A percentile compares a stretch with the other conserved stretches of the same genome.
phyloP scores from a whole-genome alignment of 2,113 vertebrate genomes.

The Neotoma lepida region DNA sequence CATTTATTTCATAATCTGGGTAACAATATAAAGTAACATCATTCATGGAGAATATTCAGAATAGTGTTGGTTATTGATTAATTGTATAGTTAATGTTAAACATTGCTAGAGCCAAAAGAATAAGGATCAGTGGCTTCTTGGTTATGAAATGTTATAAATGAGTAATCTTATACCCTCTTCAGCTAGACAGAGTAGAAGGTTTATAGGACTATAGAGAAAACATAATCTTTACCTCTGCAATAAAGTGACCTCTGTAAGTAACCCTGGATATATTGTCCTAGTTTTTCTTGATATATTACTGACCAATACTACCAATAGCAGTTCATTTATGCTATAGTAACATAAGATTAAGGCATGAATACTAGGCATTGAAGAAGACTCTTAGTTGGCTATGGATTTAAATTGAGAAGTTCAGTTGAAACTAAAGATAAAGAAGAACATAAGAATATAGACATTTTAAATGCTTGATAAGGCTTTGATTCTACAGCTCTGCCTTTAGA shows the following conservation, averaged over 20 bases:
- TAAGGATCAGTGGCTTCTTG: background rate
- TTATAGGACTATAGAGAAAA: background rate
- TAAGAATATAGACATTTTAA: constrained; percentile 10
- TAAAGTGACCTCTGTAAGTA: background rate
- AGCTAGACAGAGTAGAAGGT: background rate
- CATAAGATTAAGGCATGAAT: background rate
- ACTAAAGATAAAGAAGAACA: constrained; percentile 30
- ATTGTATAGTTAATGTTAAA: background rate
- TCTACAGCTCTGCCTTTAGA: constrained; percentile 33
- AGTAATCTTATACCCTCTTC: background rate
- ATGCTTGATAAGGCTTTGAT: background rate
- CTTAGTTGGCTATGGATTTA: background rate
- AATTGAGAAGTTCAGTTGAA: constrained; percentile 24
- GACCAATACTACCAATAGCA: background rate
- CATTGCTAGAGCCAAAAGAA: constrained; percentile 19
- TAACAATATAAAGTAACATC: constrained; percentile 40
- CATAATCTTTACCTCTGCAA: background rate
- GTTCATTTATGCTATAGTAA: background rate
- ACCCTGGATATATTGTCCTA: background rate
- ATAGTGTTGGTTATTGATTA: background rate
- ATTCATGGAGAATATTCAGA: background rate
- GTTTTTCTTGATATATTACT: constrained; percentile 19
- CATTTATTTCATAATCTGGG: background rate
- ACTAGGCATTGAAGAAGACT: background rate
- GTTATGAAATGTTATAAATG: background rate